Percentiles rank a stretch among this genome's conserved stretches.
Evolutionary conservation across 2,113 vertebrate species (phyloP).

Genomic region (Tylochromis polylepis): DNA sequence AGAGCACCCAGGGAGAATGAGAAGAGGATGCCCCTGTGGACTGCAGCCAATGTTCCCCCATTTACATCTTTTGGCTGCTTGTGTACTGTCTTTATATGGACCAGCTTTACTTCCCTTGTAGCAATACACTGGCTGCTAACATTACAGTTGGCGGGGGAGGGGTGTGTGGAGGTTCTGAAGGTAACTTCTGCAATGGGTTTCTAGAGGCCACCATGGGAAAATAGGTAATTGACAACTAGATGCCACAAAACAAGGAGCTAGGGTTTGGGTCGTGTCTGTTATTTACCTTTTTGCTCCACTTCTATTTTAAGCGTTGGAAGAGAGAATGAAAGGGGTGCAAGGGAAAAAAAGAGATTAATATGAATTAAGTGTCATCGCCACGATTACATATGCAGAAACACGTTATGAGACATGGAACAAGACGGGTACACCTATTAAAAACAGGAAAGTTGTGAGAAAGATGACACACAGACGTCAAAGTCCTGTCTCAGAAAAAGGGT

Average conservation of each 20-base stretch:
- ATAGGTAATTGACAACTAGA: slow-evolving; percentile 91
- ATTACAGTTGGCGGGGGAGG: slow-evolving; percentile 35
- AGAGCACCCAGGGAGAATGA: slow-evolving; percentile 82
- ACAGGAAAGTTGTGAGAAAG: slow-evolving; percentile 69
- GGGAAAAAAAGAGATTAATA: slow-evolving; percentile 98
- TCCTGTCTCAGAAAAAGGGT: slow-evolving; percentile 79
- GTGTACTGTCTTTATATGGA: slow-evolving; percentile 67
- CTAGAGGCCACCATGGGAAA: slow-evolving; percentile 83
- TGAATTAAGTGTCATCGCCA: slow-evolving; percentile 94
- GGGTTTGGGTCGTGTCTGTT: slow-evolving; percentile 90
- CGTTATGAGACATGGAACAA: slow-evolving; percentile 86
- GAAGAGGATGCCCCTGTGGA: slow-evolving; percentile 75
- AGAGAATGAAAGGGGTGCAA: slow-evolving; percentile 96
- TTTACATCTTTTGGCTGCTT: slow-evolving; percentile 84
- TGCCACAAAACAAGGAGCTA: slow-evolving; percentile 98
- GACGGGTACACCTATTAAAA: slow-evolving; percentile 83
- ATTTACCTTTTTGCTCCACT: slow-evolving; percentile 99
- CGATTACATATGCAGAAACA: slow-evolving; percentile 89
- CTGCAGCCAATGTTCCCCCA: slow-evolving; percentile 80
- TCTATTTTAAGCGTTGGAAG: slow-evolving; percentile 99
- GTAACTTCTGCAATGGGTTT: slow-evolving; percentile 76
- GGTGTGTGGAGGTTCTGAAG: slow-evolving; percentile 35
- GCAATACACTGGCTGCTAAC: slow-evolving; percentile 58
- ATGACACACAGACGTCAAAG: slow-evolving; percentile 68
- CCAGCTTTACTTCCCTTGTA: slow-evolving; percentile 69